Percentiles rank a stretch among this genome's conserved stretches.
Conservation (phyloP, 1,140 invertebrate genomes). For the Macrosteles quadrilineatus region DNA sequence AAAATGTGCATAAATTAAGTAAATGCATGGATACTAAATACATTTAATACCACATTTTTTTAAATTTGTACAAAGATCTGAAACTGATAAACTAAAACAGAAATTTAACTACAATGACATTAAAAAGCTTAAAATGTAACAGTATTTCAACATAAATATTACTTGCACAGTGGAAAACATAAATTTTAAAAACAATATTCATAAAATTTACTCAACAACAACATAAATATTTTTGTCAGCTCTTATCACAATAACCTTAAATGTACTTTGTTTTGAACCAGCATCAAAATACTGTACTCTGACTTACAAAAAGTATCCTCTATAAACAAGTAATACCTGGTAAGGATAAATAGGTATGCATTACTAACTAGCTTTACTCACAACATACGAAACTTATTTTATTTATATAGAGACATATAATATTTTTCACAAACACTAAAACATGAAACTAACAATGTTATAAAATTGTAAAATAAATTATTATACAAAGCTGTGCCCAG, state of each 20-base stretch:
- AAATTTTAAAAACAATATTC: too few relatives aligned
- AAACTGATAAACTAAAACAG: too few relatives aligned
- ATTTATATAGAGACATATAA: background rate
- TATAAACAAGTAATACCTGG: constrained; percentile 12
- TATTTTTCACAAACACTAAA: constrained; percentile 4
- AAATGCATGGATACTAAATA: too few relatives aligned
- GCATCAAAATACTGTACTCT: constrained; percentile 19
- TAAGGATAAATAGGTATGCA: background rate
- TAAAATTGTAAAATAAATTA: background rate
- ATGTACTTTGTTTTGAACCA: background rate
- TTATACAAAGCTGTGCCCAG: background rate
- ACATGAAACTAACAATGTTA: background rate
- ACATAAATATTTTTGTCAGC: constrained; percentile 10
- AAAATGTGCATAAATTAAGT: too few relatives aligned
- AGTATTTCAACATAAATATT: too few relatives aligned
- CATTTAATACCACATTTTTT: too few relatives aligned
- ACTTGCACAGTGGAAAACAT: too few relatives aligned
- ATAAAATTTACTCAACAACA: constrained; percentile 2
- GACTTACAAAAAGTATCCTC: constrained; percentile 19
- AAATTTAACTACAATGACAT: too few relatives aligned
- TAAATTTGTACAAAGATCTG: too few relatives aligned
- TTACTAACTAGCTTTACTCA: background rate
- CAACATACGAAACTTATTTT: constrained; percentile 2
- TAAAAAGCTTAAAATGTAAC: too few relatives aligned
- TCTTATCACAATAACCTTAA: constrained; percentile 12